Conservation (phyloP, 2,797 vertebrate genomes). For the Catostomus latipinnis region DNA sequence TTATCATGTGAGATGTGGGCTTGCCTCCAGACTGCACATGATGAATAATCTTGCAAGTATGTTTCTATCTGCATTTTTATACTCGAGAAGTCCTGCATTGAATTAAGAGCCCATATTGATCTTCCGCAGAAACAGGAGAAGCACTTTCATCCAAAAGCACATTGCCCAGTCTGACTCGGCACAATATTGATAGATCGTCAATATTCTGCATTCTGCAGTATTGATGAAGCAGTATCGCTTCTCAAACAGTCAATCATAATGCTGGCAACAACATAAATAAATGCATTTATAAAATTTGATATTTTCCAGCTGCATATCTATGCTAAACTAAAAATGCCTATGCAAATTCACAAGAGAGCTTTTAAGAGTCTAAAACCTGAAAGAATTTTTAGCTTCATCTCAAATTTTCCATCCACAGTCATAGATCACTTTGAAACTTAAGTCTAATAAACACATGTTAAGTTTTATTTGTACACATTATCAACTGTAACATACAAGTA, state of each 20-base stretch:
- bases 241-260: slow-evolving; percentile 59
- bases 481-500: no score
- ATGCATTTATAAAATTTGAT: slow-evolving; percentile 56
- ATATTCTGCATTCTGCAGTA: slow-evolving; percentile 41
- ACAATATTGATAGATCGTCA: slow-evolving; percentile 40
- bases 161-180: slow-evolving; percentile 24
- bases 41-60: slow-evolving; percentile 68
- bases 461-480: no score
- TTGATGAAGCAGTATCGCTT: slow-evolving; percentile 61
- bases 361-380: neutral
- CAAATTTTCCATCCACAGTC: no score
- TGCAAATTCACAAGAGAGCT: slow-evolving; percentile 19
- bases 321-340: neutral
- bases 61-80: slow-evolving; percentile 65
- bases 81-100: slow-evolving; percentile 70
- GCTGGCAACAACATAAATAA: slow-evolving; percentile 54
- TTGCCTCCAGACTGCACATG: slow-evolving; percentile 58
- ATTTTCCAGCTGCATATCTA: slow-evolving; percentile 1
- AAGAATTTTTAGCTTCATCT: neutral
- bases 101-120: slow-evolving; percentile 72
- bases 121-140: slow-evolving; percentile 49
- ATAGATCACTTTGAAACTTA: no score
- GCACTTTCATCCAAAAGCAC: slow-evolving; percentile 50
- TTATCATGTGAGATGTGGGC: slow-evolving; percentile 67
- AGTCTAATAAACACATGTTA: no score